phyloP scores from a whole-genome alignment of 2,888 invertebrate genomes.

The Zhengitettix transpicula region DNA sequence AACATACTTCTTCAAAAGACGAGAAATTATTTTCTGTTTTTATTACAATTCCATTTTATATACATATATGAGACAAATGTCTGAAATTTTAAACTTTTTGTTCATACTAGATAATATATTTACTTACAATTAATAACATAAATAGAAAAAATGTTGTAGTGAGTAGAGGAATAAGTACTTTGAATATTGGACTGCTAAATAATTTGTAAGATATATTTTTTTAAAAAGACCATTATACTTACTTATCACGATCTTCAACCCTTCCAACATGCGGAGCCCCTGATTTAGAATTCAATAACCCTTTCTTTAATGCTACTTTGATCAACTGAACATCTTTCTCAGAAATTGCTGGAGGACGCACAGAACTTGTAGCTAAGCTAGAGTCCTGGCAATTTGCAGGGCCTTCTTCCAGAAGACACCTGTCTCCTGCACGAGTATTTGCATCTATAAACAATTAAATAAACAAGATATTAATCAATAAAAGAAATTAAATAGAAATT shows the following conservation, averaged over 20 bases:
- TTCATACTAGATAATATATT: too few relatives aligned
- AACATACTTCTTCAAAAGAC: too few relatives aligned
- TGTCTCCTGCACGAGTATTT: constrained; percentile 1
- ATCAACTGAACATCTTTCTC: constrained; percentile 26
- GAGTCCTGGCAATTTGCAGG: background rate
- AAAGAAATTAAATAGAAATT: background rate
- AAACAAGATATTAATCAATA: background rate
- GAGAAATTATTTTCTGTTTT: too few relatives aligned
- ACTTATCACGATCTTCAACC: background rate
- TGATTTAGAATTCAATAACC: constrained; percentile 18
- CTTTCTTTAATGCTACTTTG: constrained; percentile 20
- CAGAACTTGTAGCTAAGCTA: background rate
- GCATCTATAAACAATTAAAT: background rate
- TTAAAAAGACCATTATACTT: background rate
- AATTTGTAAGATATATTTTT: background rate
- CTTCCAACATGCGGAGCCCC: constrained; percentile 11
- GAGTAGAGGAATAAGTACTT: too few relatives aligned
- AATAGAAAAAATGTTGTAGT: too few relatives aligned
- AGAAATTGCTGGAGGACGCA: constrained; percentile 14
- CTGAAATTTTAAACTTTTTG: too few relatives aligned
- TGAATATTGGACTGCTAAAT: too few relatives aligned
- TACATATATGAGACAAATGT: too few relatives aligned
- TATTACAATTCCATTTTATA: too few relatives aligned
- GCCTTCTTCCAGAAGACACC: constrained; percentile 10
- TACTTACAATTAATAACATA: too few relatives aligned